These are phyloP conservation scores for Chouioia cunea DNA, from an alignment of 2,888 invertebrate genomes.

Conservation along the genomic window DNA sequence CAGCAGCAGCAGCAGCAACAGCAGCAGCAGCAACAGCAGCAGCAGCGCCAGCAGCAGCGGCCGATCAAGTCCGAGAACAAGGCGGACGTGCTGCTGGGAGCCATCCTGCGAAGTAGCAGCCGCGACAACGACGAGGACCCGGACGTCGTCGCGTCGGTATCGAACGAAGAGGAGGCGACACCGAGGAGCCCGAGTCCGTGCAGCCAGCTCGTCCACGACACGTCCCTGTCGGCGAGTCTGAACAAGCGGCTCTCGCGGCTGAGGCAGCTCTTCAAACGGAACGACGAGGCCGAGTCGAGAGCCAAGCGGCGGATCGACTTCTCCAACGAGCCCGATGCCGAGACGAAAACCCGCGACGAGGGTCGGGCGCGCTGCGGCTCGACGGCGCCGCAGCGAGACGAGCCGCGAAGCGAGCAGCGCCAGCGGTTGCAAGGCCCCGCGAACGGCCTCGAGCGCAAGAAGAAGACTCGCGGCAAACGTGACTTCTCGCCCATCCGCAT, in stretches of 20 bases:
- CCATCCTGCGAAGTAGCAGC: conserved; percentile 69
- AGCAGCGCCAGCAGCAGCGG: background rate
- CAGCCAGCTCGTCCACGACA: background rate
- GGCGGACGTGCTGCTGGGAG: conserved; percentile 72
- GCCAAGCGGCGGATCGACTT: conserved; percentile 58
- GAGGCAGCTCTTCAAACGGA: conserved; percentile 62
- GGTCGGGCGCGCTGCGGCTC: conserved; percentile 31
- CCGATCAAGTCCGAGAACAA: conserved; percentile 61
- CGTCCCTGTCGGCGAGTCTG: conserved; percentile 46
- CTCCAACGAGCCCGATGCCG: conserved; percentile 27
- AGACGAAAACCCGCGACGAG: conserved; percentile 59
- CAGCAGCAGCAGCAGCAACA: conserved; percentile 14
- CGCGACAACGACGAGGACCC: conserved; percentile 57
- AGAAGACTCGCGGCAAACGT: conserved; percentile 31
- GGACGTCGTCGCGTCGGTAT: background rate
- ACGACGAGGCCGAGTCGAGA: conserved; percentile 52
- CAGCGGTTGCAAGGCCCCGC: conserved; percentile 10
- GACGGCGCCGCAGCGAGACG: conserved; percentile 59
- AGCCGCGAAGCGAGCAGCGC: conserved; percentile 51
- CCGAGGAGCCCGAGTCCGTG: conserved; percentile 33
- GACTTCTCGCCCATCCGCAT: conserved; percentile 46
- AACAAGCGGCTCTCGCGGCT: conserved; percentile 62
- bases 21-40: conserved; percentile 10
- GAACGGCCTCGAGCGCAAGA: background rate
- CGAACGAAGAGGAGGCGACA: conserved; percentile 55